phyloP scores from a whole-genome alignment of 1,140 invertebrate species.

The Pseudachorutes palmiensis region DNA sequence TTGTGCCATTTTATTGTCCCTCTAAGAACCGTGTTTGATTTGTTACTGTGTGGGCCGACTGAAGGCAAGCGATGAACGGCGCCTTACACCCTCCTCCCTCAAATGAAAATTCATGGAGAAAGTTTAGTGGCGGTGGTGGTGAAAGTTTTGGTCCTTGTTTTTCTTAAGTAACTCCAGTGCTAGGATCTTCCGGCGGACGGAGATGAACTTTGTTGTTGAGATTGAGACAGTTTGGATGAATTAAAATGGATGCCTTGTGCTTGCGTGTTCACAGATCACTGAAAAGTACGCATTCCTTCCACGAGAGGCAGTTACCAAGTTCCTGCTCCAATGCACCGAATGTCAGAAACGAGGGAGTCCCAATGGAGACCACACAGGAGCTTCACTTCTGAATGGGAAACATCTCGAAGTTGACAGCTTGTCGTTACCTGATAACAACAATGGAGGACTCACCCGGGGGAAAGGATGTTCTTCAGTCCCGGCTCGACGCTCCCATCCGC shows the following conservation, averaged over 20 bases:
- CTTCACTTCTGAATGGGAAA: conserved; percentile 8
- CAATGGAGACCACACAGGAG: conserved; percentile 35
- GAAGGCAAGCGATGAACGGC: too few relatives aligned
- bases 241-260: not conserved
- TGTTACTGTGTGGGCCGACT: too few relatives aligned
- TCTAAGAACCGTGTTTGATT: too few relatives aligned
- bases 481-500: conserved; percentile 12
- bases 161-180: too few relatives aligned
- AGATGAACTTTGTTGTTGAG: not conserved
- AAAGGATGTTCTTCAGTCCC: not conserved
- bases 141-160: too few relatives aligned
- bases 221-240: conserved; percentile 12
- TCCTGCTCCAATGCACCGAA: conserved; percentile 84
- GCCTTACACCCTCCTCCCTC: too few relatives aligned
- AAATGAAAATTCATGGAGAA: too few relatives aligned
- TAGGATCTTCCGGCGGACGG: too few relatives aligned
- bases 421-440: conserved; percentile 24
- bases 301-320: conserved; percentile 87
- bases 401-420: conserved; percentile 25
- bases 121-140: too few relatives aligned
- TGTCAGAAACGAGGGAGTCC: conserved; percentile 79
- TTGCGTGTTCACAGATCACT: conserved; percentile 68
- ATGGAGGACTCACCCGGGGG: not conserved
- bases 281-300: conserved; percentile 91
- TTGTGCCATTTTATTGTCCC: too few relatives aligned